Evolutionary conservation across 2,797 vertebrate species (phyloP), one percentile per base, ranked within the genome.

Genomic region (Brachyalestes nurse): DNA sequence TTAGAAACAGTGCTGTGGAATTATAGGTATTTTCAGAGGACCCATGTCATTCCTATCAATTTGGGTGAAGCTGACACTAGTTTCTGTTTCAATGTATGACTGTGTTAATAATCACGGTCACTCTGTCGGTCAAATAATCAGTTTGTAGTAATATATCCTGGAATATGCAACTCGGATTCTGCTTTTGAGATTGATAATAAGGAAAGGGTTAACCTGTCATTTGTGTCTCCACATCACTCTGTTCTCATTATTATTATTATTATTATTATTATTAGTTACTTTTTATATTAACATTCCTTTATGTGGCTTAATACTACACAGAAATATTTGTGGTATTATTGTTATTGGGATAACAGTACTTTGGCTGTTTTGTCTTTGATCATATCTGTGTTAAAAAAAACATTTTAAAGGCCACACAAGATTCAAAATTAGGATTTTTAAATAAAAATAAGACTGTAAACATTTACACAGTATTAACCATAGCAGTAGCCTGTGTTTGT

Each of bases 191-290:
- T 78, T 78, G 72, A 42, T 84, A 83, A 82, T 82, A 38, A 86
- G 86, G 85, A 87, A 89, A 88, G 86, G 85, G 89, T 92, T 91
- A 66, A 85, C 75, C 19, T 77, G 61, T 84, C 12, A 77, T 69
- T 84, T 84, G 80, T 87, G 73, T 75, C 78, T 78, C 86, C 82
- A 70, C 73, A 12, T 49, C 47, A 76, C 42, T 13, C 16, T 65
- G 17, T 65, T 65, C 19, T 75, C 6, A 17, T 75, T 49, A 49
- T 49, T 49, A 49, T 14, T 49, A 12, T 49, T 49, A 45, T 49
- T 49, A 49, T 49, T 45, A 45, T 45, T 45, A 9, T 6, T 45
- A 45, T 6, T 6, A 6, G 74, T 17, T 62, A 60, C 16, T 16
- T 49, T 62, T 28, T 45, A 55, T 75, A 66, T 78, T 13, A 81